A percentile compares a stretch with the other conserved stretches of the same genome.
These are phyloP conservation scores for Paramormyrops kingsleyae DNA, from an alignment of 2,113 vertebrate species.

Conservation along the genomic window DNA sequence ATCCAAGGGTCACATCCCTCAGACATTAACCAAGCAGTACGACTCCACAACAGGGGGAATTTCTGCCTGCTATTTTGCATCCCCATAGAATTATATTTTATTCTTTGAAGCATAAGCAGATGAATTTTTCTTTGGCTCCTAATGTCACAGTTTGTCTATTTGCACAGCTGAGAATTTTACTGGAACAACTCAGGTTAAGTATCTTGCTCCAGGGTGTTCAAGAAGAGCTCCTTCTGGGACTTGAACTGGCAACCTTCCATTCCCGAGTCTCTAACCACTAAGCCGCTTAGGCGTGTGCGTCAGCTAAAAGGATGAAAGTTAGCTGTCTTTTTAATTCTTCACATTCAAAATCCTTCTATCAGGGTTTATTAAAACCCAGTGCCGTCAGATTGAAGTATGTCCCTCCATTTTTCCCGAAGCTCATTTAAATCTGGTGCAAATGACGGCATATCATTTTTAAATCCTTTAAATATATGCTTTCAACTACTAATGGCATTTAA, in stretches of 20 bases:
- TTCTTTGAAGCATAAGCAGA: neutral
- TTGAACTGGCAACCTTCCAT: neutral
- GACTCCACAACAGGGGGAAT: neutral
- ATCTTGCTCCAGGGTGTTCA: neutral
- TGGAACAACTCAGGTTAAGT: neutral
- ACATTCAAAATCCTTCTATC: neutral
- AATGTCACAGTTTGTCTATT: neutral
- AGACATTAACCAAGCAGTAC: neutral
- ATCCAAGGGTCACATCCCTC: neutral
- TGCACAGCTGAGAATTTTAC: neutral
- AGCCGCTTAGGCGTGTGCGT: neutral
- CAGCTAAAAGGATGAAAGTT: neutral
- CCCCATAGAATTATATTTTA: neutral
- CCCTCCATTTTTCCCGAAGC: neutral
- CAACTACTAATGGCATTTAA: neutral
- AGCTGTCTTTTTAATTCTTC: neutral
- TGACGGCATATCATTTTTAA: neutral
- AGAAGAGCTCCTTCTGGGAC: neutral
- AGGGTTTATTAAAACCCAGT: neutral
- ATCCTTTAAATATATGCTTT: neutral
- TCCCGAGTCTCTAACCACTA: neutral
- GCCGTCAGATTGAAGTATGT: neutral
- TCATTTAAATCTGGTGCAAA: neutral
- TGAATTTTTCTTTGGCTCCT: neutral
- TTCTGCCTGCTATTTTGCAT: neutral